Conservation (phyloP, 2,113 vertebrate species). For the Tachysurus vachellii region DNA sequence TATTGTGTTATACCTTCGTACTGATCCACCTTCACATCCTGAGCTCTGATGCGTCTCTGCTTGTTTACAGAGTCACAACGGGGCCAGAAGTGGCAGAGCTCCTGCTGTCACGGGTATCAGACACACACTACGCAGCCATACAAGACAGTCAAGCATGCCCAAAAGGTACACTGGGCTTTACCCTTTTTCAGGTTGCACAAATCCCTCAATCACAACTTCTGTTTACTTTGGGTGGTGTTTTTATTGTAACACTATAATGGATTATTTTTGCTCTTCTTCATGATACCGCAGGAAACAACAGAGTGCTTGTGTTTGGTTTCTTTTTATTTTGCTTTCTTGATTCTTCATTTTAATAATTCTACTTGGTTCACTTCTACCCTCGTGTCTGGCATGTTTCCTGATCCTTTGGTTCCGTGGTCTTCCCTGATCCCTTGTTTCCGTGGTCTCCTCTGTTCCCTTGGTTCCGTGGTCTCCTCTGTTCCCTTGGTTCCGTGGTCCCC, state of each 20-base stretch:
- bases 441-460: neutral
- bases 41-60: conserved; percentile 12
- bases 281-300: neutral
- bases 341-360: neutral
- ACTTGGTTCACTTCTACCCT: neutral
- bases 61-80: conserved; percentile 22
- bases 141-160: conserved; percentile 43
- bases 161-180: conserved; percentile 42
- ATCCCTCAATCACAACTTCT: neutral
- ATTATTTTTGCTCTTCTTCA: neutral
- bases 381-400: neutral
- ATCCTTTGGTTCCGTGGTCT: neutral
- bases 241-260: neutral
- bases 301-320: neutral
- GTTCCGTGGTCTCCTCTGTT: neutral
- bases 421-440: neutral
- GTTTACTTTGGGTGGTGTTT: neutral
- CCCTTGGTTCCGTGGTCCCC: neutral
- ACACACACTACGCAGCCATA: conserved; percentile 9
- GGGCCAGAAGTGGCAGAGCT: neutral
- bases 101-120: conserved; percentile 20
- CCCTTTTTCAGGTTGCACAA: neutral
- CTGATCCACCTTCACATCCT: neutral
- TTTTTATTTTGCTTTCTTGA: neutral
- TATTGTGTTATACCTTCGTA: neutral